A percentile compares a stretch with the other conserved stretches of the same genome.
phyloP scores from a whole-genome alignment of 30 jellyfish, hydroid and myxozoan genomes.

The Hydractinia symbiolongicarpus region DNA sequence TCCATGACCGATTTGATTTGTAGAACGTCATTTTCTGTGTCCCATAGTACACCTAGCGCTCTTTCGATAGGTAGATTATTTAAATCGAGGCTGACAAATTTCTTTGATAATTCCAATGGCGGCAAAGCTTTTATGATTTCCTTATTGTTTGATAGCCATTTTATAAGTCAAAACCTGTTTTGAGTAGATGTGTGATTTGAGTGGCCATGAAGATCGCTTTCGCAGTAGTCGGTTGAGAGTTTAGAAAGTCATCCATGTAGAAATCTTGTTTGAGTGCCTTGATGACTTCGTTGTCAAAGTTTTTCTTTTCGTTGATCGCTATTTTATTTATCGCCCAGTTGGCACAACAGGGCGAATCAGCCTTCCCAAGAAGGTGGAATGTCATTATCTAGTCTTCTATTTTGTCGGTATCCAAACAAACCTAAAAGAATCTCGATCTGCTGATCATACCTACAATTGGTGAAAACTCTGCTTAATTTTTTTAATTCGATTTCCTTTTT shows the following conservation, averaged over 20 bases:
- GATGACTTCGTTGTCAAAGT: no score
- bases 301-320: no score
- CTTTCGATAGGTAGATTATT: slow-evolving; percentile 6
- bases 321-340: background rate
- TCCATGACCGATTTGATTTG: background rate
- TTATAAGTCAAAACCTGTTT: slow-evolving; percentile 10
- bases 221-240: no score
- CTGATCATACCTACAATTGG: no score
- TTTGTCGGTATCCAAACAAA: no score
- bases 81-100: background rate
- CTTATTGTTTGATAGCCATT: background rate
- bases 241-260: no score
- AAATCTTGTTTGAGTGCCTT: no score
- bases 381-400: slow-evolving; percentile 2
- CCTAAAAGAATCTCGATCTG: no score
- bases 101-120: background rate
- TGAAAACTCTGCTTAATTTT: no score
- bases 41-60: slow-evolving; percentile 12
- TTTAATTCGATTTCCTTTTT: no score
- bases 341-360: slow-evolving; percentile 16
- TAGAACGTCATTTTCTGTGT: slow-evolving; percentile 8
- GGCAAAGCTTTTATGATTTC: slow-evolving; percentile 5
- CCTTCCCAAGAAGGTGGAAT: slow-evolving; percentile 18
- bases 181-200: background rate
- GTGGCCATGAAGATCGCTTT: no score